Evolutionary conservation across 2,113 vertebrate genomes (phyloP), one percentile per base, ranked within the genome.

Genomic region (Salvator merianae): DNA sequence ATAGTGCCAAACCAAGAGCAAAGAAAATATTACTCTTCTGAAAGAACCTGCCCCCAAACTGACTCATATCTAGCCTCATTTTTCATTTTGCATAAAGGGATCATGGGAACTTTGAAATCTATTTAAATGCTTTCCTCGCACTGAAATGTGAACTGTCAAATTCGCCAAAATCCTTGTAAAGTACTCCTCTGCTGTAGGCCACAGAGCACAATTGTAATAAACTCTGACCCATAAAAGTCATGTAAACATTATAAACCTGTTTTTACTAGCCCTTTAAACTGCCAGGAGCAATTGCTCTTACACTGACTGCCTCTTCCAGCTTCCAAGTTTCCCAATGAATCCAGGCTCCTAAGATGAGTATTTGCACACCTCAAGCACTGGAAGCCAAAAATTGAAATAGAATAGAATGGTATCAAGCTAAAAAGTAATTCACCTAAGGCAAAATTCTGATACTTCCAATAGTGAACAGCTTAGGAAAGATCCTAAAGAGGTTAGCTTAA

Each of bases 161-260:
- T 72, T 82, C 85, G 84, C 85, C 85, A 86, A 92, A 93, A 92
- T 8, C 86, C 93, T 92, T 93, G 85, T 94, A 95, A 96, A 96
- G 92, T 69, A 78, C 65, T 94, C 91, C 90, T 93, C 89, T n/a
- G 91, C 92, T 95, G 94, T 93, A 96, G 94, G 92, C 92, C 94
- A 72, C 53, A 89, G 94, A 94, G 91, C 87, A 85, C 87, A 93
- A 88, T 92, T 84, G 88, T 90, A 96, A 95, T 95, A 96, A 96
- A 96, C 94, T 94, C 92, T 94, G 94, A 96, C 94, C 95, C 94
- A 95, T 96, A 95, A 95, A 95, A 95, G 91, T 94, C 92, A 94
- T 95, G 95, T 95, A 96, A 96, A 96, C 95, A 96, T 94, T 95
- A 94, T 95, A 96, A 85, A 96, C 92, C 93, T 93, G 90, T 80